Evolutionary conservation across 1,140 invertebrate genomes (phyloP).

Genomic region (Drosophila kurseongensis): DNA sequence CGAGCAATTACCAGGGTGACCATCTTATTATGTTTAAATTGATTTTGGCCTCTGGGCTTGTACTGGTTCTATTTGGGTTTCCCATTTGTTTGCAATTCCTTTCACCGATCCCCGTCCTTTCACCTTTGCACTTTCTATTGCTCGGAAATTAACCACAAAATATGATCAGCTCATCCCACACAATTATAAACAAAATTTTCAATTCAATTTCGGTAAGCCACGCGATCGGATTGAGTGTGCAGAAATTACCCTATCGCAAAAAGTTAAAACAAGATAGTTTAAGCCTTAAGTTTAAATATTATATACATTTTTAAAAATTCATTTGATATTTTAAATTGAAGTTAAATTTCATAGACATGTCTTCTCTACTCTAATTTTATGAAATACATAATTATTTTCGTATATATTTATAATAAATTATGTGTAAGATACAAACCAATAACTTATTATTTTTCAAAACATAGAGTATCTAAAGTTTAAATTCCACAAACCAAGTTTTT

Average conservation of each 20-base stretch:
- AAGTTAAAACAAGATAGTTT: not conserved
- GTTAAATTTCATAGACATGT: no score
- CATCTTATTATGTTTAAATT: constrained; percentile 66
- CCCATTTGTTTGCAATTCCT: constrained; percentile 7
- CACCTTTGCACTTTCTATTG: constrained; percentile 45
- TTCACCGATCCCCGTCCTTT: constrained; percentile 24
- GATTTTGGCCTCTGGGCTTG: constrained; percentile 21
- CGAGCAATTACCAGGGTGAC: constrained; percentile 58
- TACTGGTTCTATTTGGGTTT: constrained; percentile 27
- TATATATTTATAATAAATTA: no score
- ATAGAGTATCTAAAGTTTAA: not conserved
- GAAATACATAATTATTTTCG: no score
- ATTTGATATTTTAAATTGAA: no score
- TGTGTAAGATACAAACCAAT: no score
- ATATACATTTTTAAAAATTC: no score
- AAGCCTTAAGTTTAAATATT: not conserved
- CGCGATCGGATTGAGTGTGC: constrained; percentile 5
- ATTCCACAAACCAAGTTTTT: not conserved
- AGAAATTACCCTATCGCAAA: not conserved
- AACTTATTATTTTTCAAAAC: no score
- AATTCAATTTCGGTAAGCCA: constrained; percentile 46
- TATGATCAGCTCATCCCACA: constrained; percentile 44
- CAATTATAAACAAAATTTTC: constrained; percentile 31
- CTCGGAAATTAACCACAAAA: constrained; percentile 47
- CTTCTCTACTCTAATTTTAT: no score